Percentiles rank a stretch among this genome's conserved stretches.
phyloP scores from a whole-genome alignment of 1,140 invertebrate species.

The Drosophila guanche region DNA sequence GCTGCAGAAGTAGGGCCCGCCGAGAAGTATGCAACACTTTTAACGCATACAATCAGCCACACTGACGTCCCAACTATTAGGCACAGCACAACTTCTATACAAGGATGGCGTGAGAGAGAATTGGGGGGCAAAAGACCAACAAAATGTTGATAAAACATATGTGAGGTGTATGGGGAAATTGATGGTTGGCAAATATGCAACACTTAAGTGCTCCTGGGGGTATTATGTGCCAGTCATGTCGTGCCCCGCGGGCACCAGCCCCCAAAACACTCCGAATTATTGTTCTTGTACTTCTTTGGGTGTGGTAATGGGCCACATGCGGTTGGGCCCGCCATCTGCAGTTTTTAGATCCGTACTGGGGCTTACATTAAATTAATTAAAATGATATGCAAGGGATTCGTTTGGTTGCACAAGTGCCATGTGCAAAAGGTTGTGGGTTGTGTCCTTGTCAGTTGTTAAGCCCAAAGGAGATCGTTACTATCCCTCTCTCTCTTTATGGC shows the following conservation, averaged over 20 bases:
- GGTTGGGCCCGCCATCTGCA: slow-evolving; percentile 8
- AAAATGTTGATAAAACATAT: slow-evolving; percentile 14
- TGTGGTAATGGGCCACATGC: slow-evolving; percentile 10
- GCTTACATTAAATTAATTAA: slow-evolving; percentile 45
- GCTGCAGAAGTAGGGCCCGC: neutral
- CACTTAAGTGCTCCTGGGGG: slow-evolving; percentile 26
- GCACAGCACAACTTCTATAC: neutral
- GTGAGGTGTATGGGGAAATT: slow-evolving; percentile 11
- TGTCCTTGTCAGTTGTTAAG: slow-evolving; percentile 22
- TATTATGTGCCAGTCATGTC: slow-evolving; percentile 12
- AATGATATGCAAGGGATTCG: slow-evolving; percentile 26
- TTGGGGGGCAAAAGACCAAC: neutral
- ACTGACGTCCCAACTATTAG: slow-evolving; percentile 21
- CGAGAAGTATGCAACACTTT: slow-evolving; percentile 28
- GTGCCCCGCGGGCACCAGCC: too few relatives aligned
- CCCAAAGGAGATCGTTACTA: neutral
- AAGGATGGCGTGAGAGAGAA: neutral
- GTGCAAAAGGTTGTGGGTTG: neutral
- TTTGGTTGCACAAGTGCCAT: slow-evolving; percentile 26
- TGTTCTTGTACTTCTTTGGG: neutral
- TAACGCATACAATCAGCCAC: neutral
- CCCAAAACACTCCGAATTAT: slow-evolving; percentile 13
- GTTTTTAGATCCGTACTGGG: neutral
- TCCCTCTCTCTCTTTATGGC: neutral
- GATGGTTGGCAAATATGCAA: slow-evolving; percentile 1